These are phyloP conservation scores for Dolichotis patagonum DNA, from an alignment of 2,113 vertebrate species.

Conservation along the genomic window DNA sequence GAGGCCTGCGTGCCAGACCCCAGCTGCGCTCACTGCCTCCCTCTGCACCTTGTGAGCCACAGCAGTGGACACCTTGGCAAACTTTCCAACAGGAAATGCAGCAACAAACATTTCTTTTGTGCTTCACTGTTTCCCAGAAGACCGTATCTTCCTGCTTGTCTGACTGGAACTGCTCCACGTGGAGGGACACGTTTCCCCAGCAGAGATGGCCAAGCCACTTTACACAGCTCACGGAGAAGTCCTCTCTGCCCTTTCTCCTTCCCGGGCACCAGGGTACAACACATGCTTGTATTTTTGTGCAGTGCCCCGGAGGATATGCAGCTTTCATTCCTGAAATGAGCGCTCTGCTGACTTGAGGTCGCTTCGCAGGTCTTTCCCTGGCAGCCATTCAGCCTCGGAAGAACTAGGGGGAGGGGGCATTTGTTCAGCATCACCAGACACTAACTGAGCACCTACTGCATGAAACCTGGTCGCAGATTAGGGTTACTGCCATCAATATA, in stretches of 20 bases:
- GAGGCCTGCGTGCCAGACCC: neutral
- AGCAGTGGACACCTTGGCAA: neutral
- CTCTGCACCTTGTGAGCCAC: neutral
- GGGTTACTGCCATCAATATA: neutral
- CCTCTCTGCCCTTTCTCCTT: neutral
- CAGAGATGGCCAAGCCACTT: neutral
- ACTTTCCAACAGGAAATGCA: constrained; percentile 38
- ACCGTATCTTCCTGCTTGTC: neutral
- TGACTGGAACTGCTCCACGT: neutral
- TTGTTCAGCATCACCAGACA: neutral
- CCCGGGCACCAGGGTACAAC: neutral
- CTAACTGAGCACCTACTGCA: constrained; percentile 49
- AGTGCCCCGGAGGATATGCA: neutral
- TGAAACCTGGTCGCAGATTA: neutral
- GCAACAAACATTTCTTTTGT: neutral
- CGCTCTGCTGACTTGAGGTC: constrained; percentile 38
- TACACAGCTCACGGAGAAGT: neutral
- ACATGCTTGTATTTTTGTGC: neutral
- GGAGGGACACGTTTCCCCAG: neutral
- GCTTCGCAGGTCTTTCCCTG: constrained; percentile 14
- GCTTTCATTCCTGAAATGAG: constrained; percentile 4
- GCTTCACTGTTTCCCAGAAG: constrained; percentile 21
- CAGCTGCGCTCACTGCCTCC: neutral
- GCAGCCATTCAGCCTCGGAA: constrained; percentile 31
- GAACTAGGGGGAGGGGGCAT: constrained; percentile 21